Percentiles rank a stretch among this genome's conserved stretches.
phyloP scores from a whole-genome alignment of 2,888 invertebrate species.

The Eutolmus rufibarbis region DNA sequence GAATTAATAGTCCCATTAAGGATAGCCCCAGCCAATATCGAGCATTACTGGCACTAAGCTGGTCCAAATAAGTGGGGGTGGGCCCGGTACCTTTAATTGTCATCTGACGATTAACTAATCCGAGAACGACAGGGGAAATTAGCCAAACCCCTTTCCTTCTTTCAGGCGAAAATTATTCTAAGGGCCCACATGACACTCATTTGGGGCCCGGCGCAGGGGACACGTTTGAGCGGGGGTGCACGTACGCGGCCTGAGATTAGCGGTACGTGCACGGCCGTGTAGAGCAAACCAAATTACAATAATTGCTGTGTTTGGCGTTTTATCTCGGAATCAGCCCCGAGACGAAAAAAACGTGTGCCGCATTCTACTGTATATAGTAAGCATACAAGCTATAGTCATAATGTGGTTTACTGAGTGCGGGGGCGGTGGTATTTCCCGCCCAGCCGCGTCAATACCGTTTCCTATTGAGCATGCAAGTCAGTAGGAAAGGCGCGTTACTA shows the following conservation, averaged over 20 bases:
- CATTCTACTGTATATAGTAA: not conserved
- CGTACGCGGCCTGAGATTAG: not conserved
- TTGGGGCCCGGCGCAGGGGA: not conserved
- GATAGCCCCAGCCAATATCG: not conserved
- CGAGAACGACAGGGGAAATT: conserved; percentile 22
- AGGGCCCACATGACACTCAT: not conserved
- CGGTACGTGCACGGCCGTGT: conserved; percentile 4
- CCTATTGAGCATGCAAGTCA: not conserved
- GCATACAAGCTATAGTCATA: not conserved
- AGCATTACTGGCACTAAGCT: not conserved
- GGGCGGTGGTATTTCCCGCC: not conserved
- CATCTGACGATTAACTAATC: conserved; percentile 23
- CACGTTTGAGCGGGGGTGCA: not conserved
- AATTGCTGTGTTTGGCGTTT: conserved; percentile 43
- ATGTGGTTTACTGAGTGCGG: not conserved
- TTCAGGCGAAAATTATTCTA: not conserved
- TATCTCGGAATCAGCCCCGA: not conserved
- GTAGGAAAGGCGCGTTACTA: not conserved
- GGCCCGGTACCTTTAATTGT: not conserved
- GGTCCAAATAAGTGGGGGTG: not conserved
- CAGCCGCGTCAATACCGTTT: not conserved
- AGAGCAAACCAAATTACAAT: conserved; percentile 43
- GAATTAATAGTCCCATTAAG: not conserved
- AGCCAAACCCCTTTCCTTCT: not conserved
- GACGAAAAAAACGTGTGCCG: not conserved